Evolutionary conservation across 2,888 invertebrate species (phyloP).

Genomic region (Cryptophagus acutangulus): DNA sequence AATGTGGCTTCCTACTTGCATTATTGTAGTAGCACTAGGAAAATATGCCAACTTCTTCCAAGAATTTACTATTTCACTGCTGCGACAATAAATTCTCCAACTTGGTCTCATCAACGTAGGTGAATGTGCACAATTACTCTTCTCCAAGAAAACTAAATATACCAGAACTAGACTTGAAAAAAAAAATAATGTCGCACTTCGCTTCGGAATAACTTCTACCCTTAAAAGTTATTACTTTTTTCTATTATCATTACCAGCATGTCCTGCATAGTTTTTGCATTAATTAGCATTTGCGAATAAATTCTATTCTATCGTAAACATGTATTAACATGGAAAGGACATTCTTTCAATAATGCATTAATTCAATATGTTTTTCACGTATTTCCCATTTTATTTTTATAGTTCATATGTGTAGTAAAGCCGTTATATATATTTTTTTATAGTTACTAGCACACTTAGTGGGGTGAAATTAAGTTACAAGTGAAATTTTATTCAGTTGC

Average conservation of each 20-base stretch:
- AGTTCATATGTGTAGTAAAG: conserved; percentile 27
- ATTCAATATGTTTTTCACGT: conserved; percentile 25
- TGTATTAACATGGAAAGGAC: no score
- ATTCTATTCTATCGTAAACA: no score
- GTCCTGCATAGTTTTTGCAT: no score
- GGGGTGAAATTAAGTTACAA: conserved; percentile 22
- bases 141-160: background rate
- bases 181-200: no score
- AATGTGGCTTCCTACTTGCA: conserved; percentile 42
- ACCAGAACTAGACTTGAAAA: background rate
- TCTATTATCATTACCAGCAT: no score
- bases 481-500: conserved; percentile 24
- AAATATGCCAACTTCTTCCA: conserved; percentile 44
- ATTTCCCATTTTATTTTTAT: conserved; percentile 26
- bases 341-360: no score
- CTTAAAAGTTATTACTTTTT: no score
- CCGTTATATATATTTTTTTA: conserved; percentile 25
- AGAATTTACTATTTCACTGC: conserved; percentile 42
- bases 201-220: no score
- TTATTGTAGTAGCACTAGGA: conserved; percentile 40
- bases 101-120: conserved; percentile 30
- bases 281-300: no score
- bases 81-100: conserved; percentile 32
- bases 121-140: conserved; percentile 22
- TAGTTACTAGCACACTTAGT: conserved; percentile 22